Conservation (phyloP, 1,140 invertebrate genomes). For the Drosophila parvula region DNA sequence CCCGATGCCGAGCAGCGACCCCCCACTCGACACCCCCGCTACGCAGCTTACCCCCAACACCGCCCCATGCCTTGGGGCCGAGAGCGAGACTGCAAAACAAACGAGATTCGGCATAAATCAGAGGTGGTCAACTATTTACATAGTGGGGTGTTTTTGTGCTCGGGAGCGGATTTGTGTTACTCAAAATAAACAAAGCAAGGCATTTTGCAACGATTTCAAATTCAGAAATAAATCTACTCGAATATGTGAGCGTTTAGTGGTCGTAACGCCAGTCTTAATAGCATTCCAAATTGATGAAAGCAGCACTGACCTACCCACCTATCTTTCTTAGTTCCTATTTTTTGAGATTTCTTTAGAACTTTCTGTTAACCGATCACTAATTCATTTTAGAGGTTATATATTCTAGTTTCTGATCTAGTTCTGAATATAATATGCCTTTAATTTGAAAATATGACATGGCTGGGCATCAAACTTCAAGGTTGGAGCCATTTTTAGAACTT, state of each 20-base stretch:
- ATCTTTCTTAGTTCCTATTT: background rate
- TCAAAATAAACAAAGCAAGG: slow-evolving; percentile 29
- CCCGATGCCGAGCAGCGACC: slow-evolving; percentile 35
- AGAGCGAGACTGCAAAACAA: slow-evolving; percentile 47
- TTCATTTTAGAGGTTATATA: no score
- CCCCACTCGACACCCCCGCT: slow-evolving; percentile 4
- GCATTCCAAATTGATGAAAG: slow-evolving; percentile 5
- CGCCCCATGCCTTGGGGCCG: background rate
- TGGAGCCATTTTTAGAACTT: no score
- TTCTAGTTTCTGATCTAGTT: no score
- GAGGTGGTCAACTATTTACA: slow-evolving; percentile 53
- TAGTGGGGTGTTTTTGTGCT: slow-evolving; percentile 40
- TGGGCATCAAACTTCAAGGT: no score
- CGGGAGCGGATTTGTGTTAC: slow-evolving; percentile 41
- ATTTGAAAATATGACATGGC: no score
- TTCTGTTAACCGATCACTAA: no score
- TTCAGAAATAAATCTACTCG: slow-evolving; percentile 22
- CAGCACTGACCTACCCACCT: slow-evolving; percentile 20
- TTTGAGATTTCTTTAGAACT: no score
- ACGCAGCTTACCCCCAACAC: background rate
- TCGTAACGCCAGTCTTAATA: slow-evolving; percentile 2
- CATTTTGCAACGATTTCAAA: slow-evolving; percentile 24
- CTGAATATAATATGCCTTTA: no score
- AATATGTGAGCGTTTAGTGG: slow-evolving; percentile 21
- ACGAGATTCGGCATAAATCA: slow-evolving; percentile 53